phyloP scores from a whole-genome alignment of 1,140 invertebrate genomes.

The Pseudomyrmex concolor region DNA sequence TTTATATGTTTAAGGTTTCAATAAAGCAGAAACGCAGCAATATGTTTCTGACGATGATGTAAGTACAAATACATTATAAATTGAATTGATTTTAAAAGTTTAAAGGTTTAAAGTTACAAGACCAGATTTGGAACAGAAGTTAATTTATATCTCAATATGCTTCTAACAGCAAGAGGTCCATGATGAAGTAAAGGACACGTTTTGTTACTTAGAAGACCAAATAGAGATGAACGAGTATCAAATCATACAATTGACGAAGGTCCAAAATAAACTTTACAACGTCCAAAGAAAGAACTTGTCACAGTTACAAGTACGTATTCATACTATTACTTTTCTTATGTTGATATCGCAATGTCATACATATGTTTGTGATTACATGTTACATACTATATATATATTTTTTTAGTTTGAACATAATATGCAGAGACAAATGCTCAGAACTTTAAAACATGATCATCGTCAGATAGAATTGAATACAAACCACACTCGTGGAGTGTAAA shows the following conservation, averaged over 20 bases:
- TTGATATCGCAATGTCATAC: background rate
- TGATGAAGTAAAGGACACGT: conserved; percentile 75
- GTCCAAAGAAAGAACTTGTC: conserved; percentile 76
- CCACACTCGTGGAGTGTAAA: no score
- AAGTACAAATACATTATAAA: conserved; percentile 70
- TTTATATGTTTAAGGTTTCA: conserved; percentile 51
- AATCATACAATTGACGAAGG: no score
- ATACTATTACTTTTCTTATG: background rate
- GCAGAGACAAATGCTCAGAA: conserved; percentile 81
- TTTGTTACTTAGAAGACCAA: conserved; percentile 75
- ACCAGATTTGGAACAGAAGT: background rate
- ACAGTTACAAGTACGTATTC: conserved; percentile 77
- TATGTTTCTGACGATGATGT: conserved; percentile 74
- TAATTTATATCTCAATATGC: conserved; percentile 19
- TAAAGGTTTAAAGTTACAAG: background rate
- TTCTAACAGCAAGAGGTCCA: conserved; percentile 75
- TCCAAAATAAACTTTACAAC: no score
- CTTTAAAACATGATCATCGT: conserved; percentile 82
- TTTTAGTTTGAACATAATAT: conserved; percentile 82
- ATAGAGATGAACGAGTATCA: conserved; percentile 77
- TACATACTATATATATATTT: background rate
- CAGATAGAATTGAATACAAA: conserved; percentile 78
- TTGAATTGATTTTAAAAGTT: conserved; percentile 6
- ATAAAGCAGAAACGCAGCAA: conserved; percentile 71
- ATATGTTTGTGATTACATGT: conserved; percentile 7